Conservation (phyloP, 2,797 vertebrate genomes). For the Lepilemur ruficaudatus region DNA sequence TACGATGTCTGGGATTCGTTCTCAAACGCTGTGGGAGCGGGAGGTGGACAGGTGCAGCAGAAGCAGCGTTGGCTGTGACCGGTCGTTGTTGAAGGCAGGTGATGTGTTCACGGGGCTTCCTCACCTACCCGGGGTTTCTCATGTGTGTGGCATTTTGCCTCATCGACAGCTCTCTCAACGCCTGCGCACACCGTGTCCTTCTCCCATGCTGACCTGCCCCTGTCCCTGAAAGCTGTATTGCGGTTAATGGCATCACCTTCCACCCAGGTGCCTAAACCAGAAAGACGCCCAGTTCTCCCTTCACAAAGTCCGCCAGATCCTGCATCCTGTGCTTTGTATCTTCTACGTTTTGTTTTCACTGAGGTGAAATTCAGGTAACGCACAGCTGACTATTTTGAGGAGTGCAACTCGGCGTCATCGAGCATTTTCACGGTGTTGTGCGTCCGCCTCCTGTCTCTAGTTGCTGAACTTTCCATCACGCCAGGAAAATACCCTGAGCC, state of each 20-base stretch:
- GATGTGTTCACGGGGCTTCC: fast-evolving
- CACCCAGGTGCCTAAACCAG: neutral
- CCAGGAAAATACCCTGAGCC: neutral
- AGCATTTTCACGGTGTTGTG: fast-evolving
- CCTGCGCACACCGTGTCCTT: neutral
- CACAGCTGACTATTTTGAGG: neutral
- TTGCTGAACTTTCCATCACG: neutral
- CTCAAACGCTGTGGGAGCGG: no score
- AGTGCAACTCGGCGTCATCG: neutral
- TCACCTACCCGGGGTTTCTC: neutral
- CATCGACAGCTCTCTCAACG: neutral
- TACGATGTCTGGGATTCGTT: neutral
- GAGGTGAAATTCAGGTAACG: neutral
- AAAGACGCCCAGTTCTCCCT: neutral
- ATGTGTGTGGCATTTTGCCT: neutral
- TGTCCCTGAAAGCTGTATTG: neutral
- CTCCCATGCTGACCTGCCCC: neutral
- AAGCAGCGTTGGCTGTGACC: fast-evolving
- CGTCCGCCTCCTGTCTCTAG: neutral
- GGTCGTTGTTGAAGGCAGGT: neutral
- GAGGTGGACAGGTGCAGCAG: neutral
- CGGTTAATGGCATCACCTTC: neutral
- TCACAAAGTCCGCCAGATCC: neutral
- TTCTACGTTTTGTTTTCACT: fast-evolving
- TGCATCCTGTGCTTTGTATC: neutral